Evolutionary conservation across 1,140 invertebrate genomes (phyloP), one percentile per base, ranked within the genome.

Genomic region (Leguminivora glycinivorella): DNA sequence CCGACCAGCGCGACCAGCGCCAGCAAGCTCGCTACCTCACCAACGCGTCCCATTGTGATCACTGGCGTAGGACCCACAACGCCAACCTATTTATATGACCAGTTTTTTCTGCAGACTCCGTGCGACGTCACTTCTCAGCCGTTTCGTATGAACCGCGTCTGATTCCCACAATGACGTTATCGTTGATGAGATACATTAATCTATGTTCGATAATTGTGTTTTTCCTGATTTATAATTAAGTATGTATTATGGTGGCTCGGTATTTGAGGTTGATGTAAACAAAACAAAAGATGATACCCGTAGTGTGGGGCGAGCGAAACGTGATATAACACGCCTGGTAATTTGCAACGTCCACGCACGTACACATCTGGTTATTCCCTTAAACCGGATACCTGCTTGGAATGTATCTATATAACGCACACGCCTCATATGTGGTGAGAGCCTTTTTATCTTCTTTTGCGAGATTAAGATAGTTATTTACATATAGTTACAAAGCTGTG

Each of bases 51-150:
- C 87, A 87, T 88, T 67, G 75, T 83, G 81, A 75, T 84, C 56
- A 91, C 89, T 89, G 84, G 71, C 86, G 80, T 81, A 83, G 85
- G 84, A 85, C 76, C 74, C 81, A 78, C 71, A 73, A 76, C 68
- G 75, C 72, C 77, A 76, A 89, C 82, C 83, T 89, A 90, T 91
- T 85, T 91, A 91, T 91, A 91, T 75, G 70, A 73, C 77, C 73
- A 68, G 85, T 76, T 87, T 87, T 87, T 86, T 74, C 76, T 77
- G 75, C 75, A 79, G 73, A 78, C 81, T 76, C 70, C 63, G n/a
- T 22, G 31, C 68, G 60, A 87, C 86, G 84, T 90, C 85, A 88
- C 75, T 56, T 66, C 75, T 78, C 67, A 70, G 47, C 71, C 66
- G 60, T 25, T 73, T 67, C 72, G 75, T 78, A 77, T 82, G 80